Evolutionary conservation across 2,888 invertebrate genomes (phyloP).

Genomic region (Noctua pronuba): DNA sequence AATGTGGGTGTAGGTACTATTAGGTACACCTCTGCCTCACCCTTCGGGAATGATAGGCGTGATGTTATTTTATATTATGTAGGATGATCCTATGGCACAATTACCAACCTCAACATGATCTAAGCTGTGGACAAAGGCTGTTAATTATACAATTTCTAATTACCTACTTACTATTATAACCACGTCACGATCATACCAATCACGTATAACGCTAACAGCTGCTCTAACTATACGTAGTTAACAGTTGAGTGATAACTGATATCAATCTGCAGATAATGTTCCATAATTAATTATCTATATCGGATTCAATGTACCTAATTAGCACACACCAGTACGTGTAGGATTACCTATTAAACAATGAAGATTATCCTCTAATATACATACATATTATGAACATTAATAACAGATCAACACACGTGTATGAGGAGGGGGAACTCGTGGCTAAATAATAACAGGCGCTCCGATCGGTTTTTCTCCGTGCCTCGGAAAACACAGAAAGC

Average conservation of each 20-base stretch:
- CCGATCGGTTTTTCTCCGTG: too few relatives aligned
- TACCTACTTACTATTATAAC: neutral
- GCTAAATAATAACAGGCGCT: too few relatives aligned
- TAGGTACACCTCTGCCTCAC: too few relatives aligned
- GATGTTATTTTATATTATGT: too few relatives aligned
- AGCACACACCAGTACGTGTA: neutral
- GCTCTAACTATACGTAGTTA: neutral
- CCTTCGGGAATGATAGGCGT: too few relatives aligned
- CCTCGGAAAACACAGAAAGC: neutral
- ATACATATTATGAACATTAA: neutral
- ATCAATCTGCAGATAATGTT: slow-evolving; percentile 29
- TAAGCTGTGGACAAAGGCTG: neutral
- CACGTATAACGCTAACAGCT: neutral
- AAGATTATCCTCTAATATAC: neutral
- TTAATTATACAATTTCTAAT: neutral
- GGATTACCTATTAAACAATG: neutral
- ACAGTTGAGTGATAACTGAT: slow-evolving; percentile 22
- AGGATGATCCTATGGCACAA: too few relatives aligned
- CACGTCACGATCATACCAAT: neutral
- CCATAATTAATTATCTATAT: slow-evolving; percentile 30
- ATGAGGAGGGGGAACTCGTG: too few relatives aligned
- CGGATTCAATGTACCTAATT: slow-evolving; percentile 18
- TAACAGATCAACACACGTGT: neutral
- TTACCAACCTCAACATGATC: neutral
- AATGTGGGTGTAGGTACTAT: too few relatives aligned